Conservation (phyloP, 1,140 invertebrate species). For the Microplitis demolitor region DNA sequence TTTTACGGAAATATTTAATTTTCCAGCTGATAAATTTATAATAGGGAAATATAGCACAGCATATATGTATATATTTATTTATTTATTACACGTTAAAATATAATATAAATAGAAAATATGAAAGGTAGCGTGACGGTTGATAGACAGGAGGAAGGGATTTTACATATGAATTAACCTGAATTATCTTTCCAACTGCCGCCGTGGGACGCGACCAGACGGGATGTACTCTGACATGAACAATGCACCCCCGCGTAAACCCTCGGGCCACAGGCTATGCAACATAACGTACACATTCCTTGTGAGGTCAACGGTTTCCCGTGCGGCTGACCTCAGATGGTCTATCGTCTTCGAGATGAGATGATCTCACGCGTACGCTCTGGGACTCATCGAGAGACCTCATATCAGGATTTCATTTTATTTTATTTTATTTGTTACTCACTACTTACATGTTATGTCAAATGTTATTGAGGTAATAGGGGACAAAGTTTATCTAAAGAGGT, state of each 20-base stretch:
- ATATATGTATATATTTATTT: too few species aligned
- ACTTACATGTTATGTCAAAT: too few species aligned
- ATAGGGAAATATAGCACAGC: too few species aligned
- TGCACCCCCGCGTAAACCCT: constrained; percentile 35
- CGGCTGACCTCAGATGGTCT: constrained; percentile 19
- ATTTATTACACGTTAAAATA: neutral
- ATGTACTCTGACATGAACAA: constrained; percentile 38
- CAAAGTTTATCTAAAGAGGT: too few species aligned
- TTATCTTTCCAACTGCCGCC: constrained; percentile 29
- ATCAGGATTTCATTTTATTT: too few species aligned
- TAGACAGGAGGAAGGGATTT: constrained; percentile 41
- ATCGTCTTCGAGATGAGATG: constrained; percentile 26
- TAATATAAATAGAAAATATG: constrained; percentile 7
- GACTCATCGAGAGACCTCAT: neutral
- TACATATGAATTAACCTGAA: constrained; percentile 48
- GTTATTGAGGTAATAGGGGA: too few species aligned
- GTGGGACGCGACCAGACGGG: neutral
- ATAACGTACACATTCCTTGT: constrained; percentile 25
- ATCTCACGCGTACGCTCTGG: constrained; percentile 22
- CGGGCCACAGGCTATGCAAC: constrained; percentile 31
- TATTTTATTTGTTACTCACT: too few species aligned
- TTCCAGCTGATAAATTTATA: neutral
- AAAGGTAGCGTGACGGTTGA: constrained; percentile 44
- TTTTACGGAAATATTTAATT: neutral
- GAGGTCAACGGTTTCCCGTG: constrained; percentile 37